Evolutionary conservation across 2,888 invertebrate genomes (phyloP).

Genomic region (Chirona hameri): DNA sequence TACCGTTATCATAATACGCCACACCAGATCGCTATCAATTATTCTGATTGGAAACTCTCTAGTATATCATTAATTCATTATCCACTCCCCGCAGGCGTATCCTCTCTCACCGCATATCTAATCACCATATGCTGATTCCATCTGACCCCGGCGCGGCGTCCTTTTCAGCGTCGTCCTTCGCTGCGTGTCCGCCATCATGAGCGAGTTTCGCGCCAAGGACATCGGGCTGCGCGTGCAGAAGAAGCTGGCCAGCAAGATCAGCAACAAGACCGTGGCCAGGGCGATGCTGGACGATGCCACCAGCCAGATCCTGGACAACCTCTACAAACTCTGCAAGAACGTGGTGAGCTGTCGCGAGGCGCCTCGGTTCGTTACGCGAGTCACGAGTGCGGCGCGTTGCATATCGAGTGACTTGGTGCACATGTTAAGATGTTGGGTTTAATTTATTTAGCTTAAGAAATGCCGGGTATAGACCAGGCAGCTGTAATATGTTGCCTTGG

Average conservation of each 20-base stretch:
- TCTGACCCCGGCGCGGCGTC: background rate
- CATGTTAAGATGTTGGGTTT: too few species aligned
- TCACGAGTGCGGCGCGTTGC: too few species aligned
- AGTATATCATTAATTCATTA: background rate
- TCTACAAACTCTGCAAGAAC: slow-evolving; percentile 72
- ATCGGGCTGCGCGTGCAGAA: slow-evolving; percentile 93
- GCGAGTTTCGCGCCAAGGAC: slow-evolving; percentile 76
- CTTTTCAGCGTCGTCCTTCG: background rate
- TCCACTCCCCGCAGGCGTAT: background rate
- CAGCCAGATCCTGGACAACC: slow-evolving; percentile 82
- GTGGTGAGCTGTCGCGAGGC: slow-evolving; percentile 53
- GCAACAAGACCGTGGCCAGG: slow-evolving; percentile 79
- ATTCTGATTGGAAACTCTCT: background rate
- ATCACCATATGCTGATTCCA: background rate
- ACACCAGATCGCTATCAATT: background rate
- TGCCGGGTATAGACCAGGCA: too few species aligned
- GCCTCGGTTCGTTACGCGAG: too few species aligned
- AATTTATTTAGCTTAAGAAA: too few species aligned
- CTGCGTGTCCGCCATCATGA: background rate
- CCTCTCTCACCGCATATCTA: background rate
- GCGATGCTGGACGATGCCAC: slow-evolving; percentile 89
- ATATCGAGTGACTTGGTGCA: too few species aligned
- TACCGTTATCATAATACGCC: too few species aligned
- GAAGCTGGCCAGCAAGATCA: slow-evolving; percentile 90
- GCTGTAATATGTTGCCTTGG: too few species aligned